Evolutionary conservation across 2,113 vertebrate species (phyloP), one percentile per base, ranked within the genome.

Genomic region (Muntiacus reevesi): DNA sequence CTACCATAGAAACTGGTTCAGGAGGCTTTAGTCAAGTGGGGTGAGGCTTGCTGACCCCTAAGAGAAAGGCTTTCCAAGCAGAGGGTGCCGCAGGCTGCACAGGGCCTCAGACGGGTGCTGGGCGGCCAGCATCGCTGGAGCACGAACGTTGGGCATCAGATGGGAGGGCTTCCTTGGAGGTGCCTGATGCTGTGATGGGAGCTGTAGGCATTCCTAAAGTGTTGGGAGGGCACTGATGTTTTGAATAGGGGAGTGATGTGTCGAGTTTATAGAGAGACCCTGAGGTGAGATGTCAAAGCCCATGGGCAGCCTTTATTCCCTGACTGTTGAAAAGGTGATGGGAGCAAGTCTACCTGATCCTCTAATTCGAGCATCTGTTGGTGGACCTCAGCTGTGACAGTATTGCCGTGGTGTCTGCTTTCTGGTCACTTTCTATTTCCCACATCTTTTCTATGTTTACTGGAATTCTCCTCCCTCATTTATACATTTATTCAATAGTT

Each of bases 81-180:
- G 43, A 16, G 25, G 52, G 57, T 28, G 12, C 0, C 0, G 17
- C 62, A 16, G n/a, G 4, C 40, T 52, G 40, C 89, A 30, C 7
- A 82, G 85, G 78, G 25, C 60, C 47, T 12, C 62, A 23, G 71
- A 5, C 45, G 2, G 52, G 30, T 84, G 21, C 27, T 1, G 28
- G 60, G 89, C 43, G 3, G 28, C 19, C 36, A 7, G 10, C 0
- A 1, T 62, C 27, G 33, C n/a, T 28, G 21, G 43, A 94, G 6
- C 6, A 28, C 0, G 4, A 7, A 2, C 2, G 8, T 14, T 15
- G 7, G 52, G 16, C 9, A 0, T 23, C 59, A 6, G 7, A 6
- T 10, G 7, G 7, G 6, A 47, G 47, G 27, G 13, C 19, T 71
- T 2, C 0, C 21, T 27, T 1, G 36, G 33, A 52, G 45, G 78